A percentile compares a stretch with the other conserved stretches of the same genome.
These are phyloP conservation scores for Atta colombica DNA, from an alignment of 1,140 invertebrate genomes.

Conservation along the genomic window DNA sequence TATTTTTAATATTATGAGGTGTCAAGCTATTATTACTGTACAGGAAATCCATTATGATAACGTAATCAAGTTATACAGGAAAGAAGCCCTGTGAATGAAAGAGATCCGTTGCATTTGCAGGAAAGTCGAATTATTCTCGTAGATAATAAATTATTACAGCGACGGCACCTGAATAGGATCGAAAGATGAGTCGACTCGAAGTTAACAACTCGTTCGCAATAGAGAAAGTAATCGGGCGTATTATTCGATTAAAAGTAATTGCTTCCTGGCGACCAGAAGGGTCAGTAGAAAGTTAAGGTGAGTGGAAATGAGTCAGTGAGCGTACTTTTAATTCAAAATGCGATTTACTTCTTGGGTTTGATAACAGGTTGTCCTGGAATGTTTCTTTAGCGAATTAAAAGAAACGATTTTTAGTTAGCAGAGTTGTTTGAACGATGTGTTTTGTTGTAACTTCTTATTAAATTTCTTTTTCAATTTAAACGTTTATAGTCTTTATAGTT, in stretches of 20 bases:
- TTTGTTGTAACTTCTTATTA: neutral
- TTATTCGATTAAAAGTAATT: slow-evolving; percentile 54
- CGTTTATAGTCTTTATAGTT: neutral
- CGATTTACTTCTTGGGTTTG: neutral
- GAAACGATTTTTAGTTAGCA: neutral
- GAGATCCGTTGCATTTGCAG: neutral
- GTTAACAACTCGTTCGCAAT: slow-evolving; percentile 21
- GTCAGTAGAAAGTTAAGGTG: slow-evolving; percentile 18
- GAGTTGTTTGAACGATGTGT: neutral
- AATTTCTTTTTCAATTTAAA: neutral
- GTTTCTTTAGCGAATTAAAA: neutral
- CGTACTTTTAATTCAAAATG: slow-evolving; percentile 9
- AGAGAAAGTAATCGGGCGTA: slow-evolving; percentile 42
- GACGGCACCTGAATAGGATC: neutral
- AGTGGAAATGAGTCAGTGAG: neutral
- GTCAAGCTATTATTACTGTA: slow-evolving; percentile 20
- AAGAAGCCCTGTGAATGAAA: neutral
- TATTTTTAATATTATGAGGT: neutral
- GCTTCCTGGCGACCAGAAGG: slow-evolving; percentile 12
- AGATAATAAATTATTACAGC: slow-evolving; percentile 44
- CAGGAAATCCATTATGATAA: slow-evolving; percentile 20
- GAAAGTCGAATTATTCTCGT: slow-evolving; percentile 5
- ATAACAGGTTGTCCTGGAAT: neutral
- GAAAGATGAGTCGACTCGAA: slow-evolving; percentile 5
- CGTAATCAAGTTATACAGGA: slow-evolving; percentile 11